A percentile compares a stretch with the other conserved stretches of the same genome.
Evolutionary conservation across 2,797 vertebrate species (phyloP).

Genomic region (Podarcis siculus): DNA sequence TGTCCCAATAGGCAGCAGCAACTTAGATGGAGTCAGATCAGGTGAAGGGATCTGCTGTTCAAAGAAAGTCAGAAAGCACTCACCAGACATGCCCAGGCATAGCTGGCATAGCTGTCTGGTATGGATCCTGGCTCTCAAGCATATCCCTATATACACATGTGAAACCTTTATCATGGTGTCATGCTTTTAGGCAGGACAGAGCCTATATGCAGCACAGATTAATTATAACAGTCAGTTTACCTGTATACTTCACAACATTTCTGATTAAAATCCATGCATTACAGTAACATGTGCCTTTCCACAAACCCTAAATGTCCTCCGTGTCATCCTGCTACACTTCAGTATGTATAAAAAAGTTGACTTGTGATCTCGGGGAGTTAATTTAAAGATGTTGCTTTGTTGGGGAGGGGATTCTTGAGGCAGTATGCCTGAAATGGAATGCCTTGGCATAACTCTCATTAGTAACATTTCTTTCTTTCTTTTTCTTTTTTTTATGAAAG

Average conservation of each 20-base stretch:
- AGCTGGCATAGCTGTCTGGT: no score
- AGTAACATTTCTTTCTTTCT: constrained; percentile 72
- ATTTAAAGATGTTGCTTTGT: constrained; percentile 87
- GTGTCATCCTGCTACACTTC: constrained; percentile 77
- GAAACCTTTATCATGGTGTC: accelerated
- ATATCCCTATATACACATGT: not conserved
- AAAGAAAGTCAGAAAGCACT: no score
- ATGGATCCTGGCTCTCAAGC: not conserved
- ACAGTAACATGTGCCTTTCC: constrained; percentile 92
- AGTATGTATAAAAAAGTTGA: constrained; percentile 74
- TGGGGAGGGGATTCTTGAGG: constrained; percentile 80
- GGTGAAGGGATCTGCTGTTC: no score
- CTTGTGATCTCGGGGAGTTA: constrained; percentile 85
- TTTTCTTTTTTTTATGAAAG: constrained; percentile 72
- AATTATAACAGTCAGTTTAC: constrained; percentile 94
- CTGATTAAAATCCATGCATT: constrained; percentile 98
- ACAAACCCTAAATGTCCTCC: constrained; percentile 91
- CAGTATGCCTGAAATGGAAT: constrained; percentile 84
- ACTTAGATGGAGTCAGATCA: no score
- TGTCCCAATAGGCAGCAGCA: no score
- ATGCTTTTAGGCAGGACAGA: constrained; percentile 48
- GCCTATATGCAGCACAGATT: constrained; percentile 89
- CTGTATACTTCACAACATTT: constrained; percentile 95
- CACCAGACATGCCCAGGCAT: no score
- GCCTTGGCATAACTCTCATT: constrained; percentile 86